Evolutionary conservation across 1,140 invertebrate genomes (phyloP), one percentile per base, ranked within the genome.

Genomic region (Microplitis mediator): DNA sequence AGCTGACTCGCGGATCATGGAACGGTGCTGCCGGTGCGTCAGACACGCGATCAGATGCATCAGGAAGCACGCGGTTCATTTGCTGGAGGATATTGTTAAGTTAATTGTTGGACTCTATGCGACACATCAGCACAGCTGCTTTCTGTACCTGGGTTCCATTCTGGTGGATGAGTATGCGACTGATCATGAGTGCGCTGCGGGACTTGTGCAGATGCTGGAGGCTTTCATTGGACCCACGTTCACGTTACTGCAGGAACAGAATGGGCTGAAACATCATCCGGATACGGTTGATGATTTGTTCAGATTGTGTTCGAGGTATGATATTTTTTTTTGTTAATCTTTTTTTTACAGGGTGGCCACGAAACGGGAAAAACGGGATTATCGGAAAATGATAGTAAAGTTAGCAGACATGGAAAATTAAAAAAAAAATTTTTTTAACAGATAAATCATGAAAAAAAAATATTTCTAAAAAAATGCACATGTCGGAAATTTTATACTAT

Each of bases 241-340:
- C 84, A 87, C 89, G 58, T 83, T 97, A 77, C 88, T 98, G 63
- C 92, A 95, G 82, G 90, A 90, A 79, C 86, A 89, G 68, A 90
- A 91, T 74, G 95, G 95, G 1, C 86, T 99, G 6, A 89, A 92
- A 71, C 93, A 98, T 85, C 94, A 99, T 89, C 97, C 98, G 0
- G 98, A 99, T 78, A 99, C 97, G 0, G 96, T 99, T 0, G 98
- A 99, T 84, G 98, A 99, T 84, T 91, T 99, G 69, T 99, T 98
- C 84, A 89, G 97, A 60, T 89, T 98, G 31, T 96, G 94, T 82
- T 90, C 92, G 66, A 90, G 92, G 90, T 93, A 84, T 32, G 0
- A 77, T 58, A 60, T 13, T 13, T 14, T 14, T 23, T 23, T 23
- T 23, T 23, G 23, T 0, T 0, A 23, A 23, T 23, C 2, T 23